These are phyloP conservation scores for Pyrocephalus nanus DNA, from an alignment of 2,797 vertebrate species.

Conservation along the genomic window DNA sequence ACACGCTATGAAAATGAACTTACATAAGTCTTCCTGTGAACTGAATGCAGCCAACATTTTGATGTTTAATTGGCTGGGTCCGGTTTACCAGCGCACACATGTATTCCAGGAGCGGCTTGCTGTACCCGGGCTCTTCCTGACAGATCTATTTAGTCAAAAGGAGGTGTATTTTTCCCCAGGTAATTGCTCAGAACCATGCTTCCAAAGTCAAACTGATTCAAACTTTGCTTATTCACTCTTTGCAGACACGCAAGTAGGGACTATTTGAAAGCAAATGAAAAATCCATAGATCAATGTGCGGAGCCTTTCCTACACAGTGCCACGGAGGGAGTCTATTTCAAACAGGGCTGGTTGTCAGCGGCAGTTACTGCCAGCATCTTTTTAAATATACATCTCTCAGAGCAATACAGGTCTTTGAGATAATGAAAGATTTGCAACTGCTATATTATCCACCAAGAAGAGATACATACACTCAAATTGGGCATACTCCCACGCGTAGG, in stretches of 20 bases:
- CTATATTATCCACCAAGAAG: conserved; percentile 25
- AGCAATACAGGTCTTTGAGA: conserved; percentile 55
- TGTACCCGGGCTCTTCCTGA: conserved; percentile 65
- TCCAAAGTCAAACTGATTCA: conserved; percentile 77
- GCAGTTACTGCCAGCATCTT: conserved; percentile 61
- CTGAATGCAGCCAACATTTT: conserved; percentile 72
- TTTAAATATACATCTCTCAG: conserved; percentile 67
- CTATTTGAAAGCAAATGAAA: conserved; percentile 75
- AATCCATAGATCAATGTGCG: conserved; percentile 58
- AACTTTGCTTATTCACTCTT: conserved; percentile 75
- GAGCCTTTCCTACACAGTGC: conserved; percentile 28
- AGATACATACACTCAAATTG: not conserved
- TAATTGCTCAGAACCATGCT: conserved; percentile 79
- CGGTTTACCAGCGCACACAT: conserved; percentile 62
- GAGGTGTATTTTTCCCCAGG: conserved; percentile 71
- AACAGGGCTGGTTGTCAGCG: conserved; percentile 44
- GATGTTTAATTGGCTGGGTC: conserved; percentile 81
- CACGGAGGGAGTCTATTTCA: conserved; percentile 62
- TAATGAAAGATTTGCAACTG: conserved; percentile 63
- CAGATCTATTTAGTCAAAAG: conserved; percentile 78
- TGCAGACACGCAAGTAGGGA: conserved; percentile 56
- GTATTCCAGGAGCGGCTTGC: conserved; percentile 43
- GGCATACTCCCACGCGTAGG: not conserved
- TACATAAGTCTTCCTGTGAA: conserved; percentile 73
- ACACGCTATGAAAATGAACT: conserved; percentile 78